phyloP scores from a whole-genome alignment of 2,113 vertebrate genomes.

The Pycnonotus jocosus region DNA sequence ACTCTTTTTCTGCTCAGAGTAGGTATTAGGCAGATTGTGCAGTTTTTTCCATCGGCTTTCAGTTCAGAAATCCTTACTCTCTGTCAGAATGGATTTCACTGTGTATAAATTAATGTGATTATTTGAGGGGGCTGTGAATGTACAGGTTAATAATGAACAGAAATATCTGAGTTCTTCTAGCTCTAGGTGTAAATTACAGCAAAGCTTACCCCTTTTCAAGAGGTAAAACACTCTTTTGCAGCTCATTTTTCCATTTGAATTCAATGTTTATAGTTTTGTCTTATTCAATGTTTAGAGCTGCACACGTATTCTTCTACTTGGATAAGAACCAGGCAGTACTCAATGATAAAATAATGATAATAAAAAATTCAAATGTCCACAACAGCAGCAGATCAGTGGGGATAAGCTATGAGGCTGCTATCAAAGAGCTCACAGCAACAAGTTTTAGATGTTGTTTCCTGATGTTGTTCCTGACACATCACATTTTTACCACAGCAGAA shows the following conservation, averaged over 20 bases:
- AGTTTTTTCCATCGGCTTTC: background rate
- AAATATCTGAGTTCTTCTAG: background rate
- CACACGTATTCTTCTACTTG: fast-evolving
- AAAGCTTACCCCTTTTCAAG: background rate
- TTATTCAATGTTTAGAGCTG: background rate
- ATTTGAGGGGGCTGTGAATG: background rate
- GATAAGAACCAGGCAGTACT: background rate
- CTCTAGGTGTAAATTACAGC: background rate
- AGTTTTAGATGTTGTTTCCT: background rate
- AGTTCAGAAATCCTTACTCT: background rate
- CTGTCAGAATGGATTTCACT: background rate
- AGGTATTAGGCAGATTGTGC: background rate
- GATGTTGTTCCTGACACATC: background rate
- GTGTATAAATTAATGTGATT: background rate
- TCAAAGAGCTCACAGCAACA: background rate
- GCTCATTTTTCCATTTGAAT: background rate
- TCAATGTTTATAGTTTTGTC: background rate
- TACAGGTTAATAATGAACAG: background rate
- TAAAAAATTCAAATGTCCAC: background rate
- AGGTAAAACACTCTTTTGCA: background rate
- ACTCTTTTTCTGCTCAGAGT: background rate
- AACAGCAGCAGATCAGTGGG: background rate
- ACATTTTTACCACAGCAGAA: background rate
- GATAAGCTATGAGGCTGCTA: background rate
- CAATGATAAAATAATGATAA: background rate